Percentiles rank a stretch among this genome's conserved stretches.
These are phyloP conservation scores for Cryptoprocta ferox DNA, from an alignment of 2,797 vertebrate species.

Conservation along the genomic window DNA sequence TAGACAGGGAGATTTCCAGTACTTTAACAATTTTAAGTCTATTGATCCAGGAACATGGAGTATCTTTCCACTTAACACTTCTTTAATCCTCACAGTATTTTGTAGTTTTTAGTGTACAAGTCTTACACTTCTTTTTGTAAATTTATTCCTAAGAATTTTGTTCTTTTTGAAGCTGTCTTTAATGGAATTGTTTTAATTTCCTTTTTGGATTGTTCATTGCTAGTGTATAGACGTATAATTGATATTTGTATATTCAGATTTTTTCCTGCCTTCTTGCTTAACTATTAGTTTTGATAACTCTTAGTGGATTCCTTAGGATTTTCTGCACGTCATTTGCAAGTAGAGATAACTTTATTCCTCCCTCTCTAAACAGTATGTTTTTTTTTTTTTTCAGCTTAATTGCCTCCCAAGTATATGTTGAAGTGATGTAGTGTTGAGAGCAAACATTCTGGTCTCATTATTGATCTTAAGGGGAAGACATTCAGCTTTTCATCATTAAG, in stretches of 20 bases:
- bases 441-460: not conserved
- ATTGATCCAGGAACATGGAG: not conserved
- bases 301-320: not conserved
- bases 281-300: not conserved
- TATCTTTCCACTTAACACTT: not conserved
- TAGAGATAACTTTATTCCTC: not conserved
- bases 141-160: not conserved
- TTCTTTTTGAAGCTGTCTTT: not conserved
- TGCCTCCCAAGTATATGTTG: not conserved
- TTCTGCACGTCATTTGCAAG: not conserved
- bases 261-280: not conserved
- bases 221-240: not conserved
- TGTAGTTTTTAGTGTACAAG: not conserved
- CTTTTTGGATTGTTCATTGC: not conserved
- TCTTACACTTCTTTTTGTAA: not conserved
- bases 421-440: not conserved
- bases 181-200: not conserved
- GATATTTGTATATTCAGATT: not conserved
- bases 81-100: not conserved
- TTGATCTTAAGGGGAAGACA: not conserved
- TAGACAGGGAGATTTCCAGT: not conserved
- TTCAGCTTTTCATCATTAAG: not conserved
- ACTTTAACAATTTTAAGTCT: not conserved
- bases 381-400: not conserved
- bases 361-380: not conserved